Base-by-base conservation (phyloP, 37 sponge, comb jelly and placozoan genomes). In the Hexactinellida sp. region DNA sequence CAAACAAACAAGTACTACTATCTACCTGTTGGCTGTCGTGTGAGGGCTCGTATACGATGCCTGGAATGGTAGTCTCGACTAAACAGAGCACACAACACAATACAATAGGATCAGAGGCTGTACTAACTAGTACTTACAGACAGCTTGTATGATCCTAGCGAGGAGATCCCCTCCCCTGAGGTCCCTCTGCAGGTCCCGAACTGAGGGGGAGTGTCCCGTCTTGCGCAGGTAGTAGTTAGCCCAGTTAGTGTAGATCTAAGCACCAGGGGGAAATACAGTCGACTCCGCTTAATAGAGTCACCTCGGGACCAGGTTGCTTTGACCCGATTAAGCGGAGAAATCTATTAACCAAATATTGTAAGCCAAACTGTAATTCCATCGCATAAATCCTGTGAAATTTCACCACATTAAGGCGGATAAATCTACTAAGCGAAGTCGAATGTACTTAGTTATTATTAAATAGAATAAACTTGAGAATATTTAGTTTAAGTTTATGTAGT, bases 211-310 rank as follows among this genome's bases (percentile, higher is more conserved):
- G 39, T 55, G 37, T 0, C 90, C 90, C n/a, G 39, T 54, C 54
- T 89, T 92, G 16, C 87, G 83, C 0, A 92, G 87, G 39, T 89
- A 85, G 51, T 92, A 88, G 83, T 92, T 92, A 76, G 89, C 93
- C 90, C 90, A 92, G 38, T 92, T 85, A 84, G 90, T 76, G 84
- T 92, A 92, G 10, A 92, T 47, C 90, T 92, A 63, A 63, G 13
- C 76, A 63, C 28, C n/a, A 63, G 25, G 52, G 52, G 13, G 16
- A 19, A 47, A 47, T 16, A 47, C 76, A 63, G n/a, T n/a, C n/a
- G n/a, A n/a, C n/a, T n/a, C n/a, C n/a, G n/a, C n/a, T n/a, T n/a
- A n/a, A n/a, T n/a, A n/a, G n/a, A n/a, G n/a, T n/a, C n/a, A n/a
- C n/a, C n/a, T n/a, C n/a, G n/a, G n/a, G n/a, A n/a, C n/a, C n/a